Evolutionary conservation across 2,797 vertebrate genomes (phyloP), one percentile per base, ranked within the genome.

Genomic region (Fringilla coelebs): DNA sequence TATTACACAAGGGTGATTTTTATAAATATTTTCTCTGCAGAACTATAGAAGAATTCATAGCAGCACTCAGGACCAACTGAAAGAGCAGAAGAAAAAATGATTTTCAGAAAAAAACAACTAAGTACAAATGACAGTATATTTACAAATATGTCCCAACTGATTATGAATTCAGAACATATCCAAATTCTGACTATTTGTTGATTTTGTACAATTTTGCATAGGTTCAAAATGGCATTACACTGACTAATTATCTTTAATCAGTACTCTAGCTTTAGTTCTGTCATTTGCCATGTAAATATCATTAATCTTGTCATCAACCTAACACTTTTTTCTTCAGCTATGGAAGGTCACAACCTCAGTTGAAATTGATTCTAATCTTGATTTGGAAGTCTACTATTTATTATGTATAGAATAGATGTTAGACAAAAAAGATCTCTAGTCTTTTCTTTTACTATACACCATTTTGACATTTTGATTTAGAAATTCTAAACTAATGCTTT

Each of bases 221-320:
- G 78, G 49, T 93, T 94, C 68, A 92, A 94, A 96, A 94, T 94
- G 93, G 43, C 89, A 94, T 96, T 93, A 85, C 46, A 74, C 74
- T 90, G 84, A 79, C 89, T 95, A 96, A 96, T 97, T 93, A 95
- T 70, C 87, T 92, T 94, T 88, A 96, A 96, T 97, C 93, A 96
- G 94, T 78, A 88, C 89, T 95, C 38, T 68, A 95, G 75, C n/a
- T 91, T 92, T 90, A 89, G 79, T 91, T 96, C 87, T 96, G 89
- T 93, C 94, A 96, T 90, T 96, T 94, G 79, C 62, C 65, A 91
- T 95, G 92, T 96, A 97, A 97, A 97, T 95, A 96, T 91, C 85
- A 94, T 93, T 96, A 97, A 95, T 95, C 90, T 93, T 96, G 89
- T 95, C 89, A 94, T 83, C 93, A 95, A 20, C 46, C 54, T 87